These are phyloP conservation scores for Periophthalmodon schlosseri DNA, from an alignment of 2,113 vertebrate species.

Conservation along the genomic window DNA sequence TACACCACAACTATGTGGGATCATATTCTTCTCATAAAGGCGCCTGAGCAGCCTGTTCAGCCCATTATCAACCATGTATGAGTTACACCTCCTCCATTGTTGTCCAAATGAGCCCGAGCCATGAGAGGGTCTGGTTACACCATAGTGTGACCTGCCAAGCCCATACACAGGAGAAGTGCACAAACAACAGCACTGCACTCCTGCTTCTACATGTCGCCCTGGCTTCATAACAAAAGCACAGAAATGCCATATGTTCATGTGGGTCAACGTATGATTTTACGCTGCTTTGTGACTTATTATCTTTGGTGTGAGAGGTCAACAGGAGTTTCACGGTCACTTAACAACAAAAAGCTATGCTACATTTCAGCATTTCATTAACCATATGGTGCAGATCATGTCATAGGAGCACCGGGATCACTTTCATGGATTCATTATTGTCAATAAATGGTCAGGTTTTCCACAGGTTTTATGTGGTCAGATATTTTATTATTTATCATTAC, in stretches of 20 bases:
- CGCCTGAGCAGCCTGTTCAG: constrained; percentile 1
- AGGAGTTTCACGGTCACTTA: constrained; percentile 1
- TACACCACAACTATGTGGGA: background rate
- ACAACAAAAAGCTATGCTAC: constrained; percentile 1
- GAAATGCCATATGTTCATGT: constrained; percentile 8
- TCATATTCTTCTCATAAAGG: background rate
- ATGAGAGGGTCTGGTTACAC: constrained; percentile 31
- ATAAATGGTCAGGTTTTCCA: background rate
- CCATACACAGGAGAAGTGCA: background rate
- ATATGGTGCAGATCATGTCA: background rate
- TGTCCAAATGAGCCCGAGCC: constrained; percentile 20
- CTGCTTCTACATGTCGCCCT: background rate
- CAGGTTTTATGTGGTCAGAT: background rate
- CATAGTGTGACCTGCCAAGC: constrained; percentile 48
- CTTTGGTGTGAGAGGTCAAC: constrained; percentile 5
- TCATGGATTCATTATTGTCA: background rate
- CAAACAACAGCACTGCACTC: background rate
- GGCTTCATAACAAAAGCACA: background rate
- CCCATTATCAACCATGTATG: constrained; percentile 12
- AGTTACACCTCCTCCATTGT: constrained; percentile 29
- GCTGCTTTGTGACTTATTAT: constrained; percentile 13
- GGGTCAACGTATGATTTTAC: constrained; percentile 8
- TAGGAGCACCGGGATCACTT: background rate
- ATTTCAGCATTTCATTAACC: background rate
- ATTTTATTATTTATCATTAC: background rate